These are phyloP conservation scores for Medauroidea extradentata DNA, from an alignment of 1,140 invertebrate genomes.

Conservation along the genomic window DNA sequence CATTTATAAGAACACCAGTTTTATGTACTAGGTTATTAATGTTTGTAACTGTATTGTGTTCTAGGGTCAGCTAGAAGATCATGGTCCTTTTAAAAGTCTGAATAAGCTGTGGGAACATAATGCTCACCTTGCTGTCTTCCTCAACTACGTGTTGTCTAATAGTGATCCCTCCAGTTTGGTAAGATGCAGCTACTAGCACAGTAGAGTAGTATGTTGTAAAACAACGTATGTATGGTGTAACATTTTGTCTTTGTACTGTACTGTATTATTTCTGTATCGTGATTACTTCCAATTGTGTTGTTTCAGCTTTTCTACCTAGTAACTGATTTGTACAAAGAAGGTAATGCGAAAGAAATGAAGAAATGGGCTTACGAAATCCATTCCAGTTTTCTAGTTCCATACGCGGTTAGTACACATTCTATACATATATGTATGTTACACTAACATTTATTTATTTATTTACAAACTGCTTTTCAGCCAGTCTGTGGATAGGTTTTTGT, in stretches of 20 bases:
- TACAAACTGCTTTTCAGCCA: no score
- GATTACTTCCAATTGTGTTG: conserved; percentile 16
- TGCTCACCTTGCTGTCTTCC: conserved; percentile 82
- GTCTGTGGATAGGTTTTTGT: no score
- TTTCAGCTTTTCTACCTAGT: conserved; percentile 85
- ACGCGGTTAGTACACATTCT: conserved; percentile 67
- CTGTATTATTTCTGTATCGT: conserved; percentile 2
- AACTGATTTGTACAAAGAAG: conserved; percentile 79
- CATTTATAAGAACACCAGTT: background rate
- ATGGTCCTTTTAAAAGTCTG: conserved; percentile 74
- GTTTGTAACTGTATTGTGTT: conserved; percentile 24
- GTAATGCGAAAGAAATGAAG: conserved; percentile 81
- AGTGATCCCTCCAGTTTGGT: conserved; percentile 76
- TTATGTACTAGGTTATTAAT: background rate
- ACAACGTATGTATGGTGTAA: background rate
- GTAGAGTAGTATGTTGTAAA: background rate
- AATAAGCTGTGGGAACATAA: conserved; percentile 65
- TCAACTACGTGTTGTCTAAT: conserved; percentile 83
- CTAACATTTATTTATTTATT: no score
- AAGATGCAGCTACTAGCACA: conserved; percentile 27
- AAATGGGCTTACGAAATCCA: conserved; percentile 98
- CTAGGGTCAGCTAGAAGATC: conserved; percentile 64
- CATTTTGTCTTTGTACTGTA: conserved; percentile 8
- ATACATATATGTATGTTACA: no score
- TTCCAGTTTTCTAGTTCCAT: conserved; percentile 90